Conservation (phyloP, 92 coral and sea anemone species). For the Parazoanthus atlanticus region DNA sequence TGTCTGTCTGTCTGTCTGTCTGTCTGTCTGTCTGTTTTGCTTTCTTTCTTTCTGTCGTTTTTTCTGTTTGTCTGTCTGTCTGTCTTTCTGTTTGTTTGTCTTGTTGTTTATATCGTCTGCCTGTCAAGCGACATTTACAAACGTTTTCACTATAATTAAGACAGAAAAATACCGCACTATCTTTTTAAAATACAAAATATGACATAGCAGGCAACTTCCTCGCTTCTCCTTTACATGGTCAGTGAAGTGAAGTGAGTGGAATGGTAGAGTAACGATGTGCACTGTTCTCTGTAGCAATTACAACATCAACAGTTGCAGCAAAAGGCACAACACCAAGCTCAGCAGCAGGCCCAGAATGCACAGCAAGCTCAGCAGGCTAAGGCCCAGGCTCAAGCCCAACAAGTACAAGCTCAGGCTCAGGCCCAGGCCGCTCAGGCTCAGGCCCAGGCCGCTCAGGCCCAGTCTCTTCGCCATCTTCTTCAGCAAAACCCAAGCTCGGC, state of each 20-base stretch:
- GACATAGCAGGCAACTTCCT: no score
- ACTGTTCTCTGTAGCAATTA: background rate
- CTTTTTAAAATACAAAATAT: no score
- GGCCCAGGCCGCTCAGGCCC: constrained; percentile 25
- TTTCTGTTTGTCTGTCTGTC: background rate
- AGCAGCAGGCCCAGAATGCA: constrained; percentile 64
- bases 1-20: background rate
- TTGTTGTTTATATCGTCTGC: background rate
- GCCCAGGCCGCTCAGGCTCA: constrained; percentile 62
- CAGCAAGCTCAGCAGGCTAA: constrained; percentile 72
- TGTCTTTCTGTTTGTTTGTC: background rate
- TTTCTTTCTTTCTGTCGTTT: background rate
- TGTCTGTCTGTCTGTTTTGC: background rate
- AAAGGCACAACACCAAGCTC: constrained; percentile 59
- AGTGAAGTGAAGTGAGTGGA: no score
- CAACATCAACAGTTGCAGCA: constrained; percentile 38
- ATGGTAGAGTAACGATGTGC: background rate
- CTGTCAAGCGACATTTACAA: background rate
- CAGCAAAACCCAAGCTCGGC: constrained; percentile 32
- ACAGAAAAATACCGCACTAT: no score
- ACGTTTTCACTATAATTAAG: no score
- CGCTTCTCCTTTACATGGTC: no score
- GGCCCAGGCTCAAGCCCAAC: constrained; percentile 64
- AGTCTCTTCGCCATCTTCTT: constrained; percentile 32
- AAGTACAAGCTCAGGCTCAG: constrained; percentile 63